Percentiles rank a stretch among this genome's conserved stretches.
Conservation (phyloP, 2,113 vertebrate species). For the Myocastor coypus region DNA sequence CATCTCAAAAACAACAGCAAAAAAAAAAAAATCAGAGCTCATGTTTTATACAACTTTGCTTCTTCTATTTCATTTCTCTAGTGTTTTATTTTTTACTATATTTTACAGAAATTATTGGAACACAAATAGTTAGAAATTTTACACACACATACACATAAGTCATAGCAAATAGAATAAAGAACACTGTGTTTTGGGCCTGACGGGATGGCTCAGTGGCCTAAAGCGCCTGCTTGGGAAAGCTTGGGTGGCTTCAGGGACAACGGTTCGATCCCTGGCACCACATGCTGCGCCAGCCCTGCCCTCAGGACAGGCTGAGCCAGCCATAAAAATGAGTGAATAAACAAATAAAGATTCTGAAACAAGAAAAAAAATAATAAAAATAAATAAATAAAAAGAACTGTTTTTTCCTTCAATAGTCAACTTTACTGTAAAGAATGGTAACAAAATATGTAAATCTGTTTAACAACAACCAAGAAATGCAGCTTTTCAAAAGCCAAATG, state of each 20-base stretch:
- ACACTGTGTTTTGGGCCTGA: too few species aligned
- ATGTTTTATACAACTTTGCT: background rate
- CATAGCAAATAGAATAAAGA: background rate
- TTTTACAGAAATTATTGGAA: constrained; percentile 48
- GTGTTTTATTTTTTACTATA: background rate
- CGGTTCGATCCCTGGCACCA: too few species aligned
- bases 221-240: too few species aligned
- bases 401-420: constrained; percentile 46
- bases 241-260: too few species aligned
- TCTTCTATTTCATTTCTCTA: background rate
- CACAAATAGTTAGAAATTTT: background rate
- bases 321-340: too few species aligned
- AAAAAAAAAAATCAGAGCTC: background rate
- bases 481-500: constrained; percentile 73
- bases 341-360: too few species aligned
- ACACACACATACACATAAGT: background rate
- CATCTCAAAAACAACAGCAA: background rate
- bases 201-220: too few species aligned
- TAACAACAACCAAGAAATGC: constrained; percentile 74
- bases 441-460: constrained; percentile 85
- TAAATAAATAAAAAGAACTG: too few species aligned
- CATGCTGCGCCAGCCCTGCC: too few species aligned
- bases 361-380: too few species aligned
- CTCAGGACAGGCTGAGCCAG: too few species aligned
- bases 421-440: constrained; percentile 85